Conservation (phyloP, 64 coral and sea anemone genomes). For the Stylophora pistillata region DNA sequence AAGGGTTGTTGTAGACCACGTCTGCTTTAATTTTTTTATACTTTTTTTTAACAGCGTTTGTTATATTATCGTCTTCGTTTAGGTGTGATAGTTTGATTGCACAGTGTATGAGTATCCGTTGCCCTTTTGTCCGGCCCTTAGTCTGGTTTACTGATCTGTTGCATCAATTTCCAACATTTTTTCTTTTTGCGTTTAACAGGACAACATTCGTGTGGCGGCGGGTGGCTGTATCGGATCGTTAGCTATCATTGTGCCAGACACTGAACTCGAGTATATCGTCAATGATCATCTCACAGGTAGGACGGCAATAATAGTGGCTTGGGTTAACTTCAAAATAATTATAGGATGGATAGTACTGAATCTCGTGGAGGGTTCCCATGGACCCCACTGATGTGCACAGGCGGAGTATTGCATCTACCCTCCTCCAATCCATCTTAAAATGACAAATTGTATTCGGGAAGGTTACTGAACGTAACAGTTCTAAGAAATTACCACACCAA, state of each 20-base stretch:
- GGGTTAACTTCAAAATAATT: background rate
- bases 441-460: too few species aligned
- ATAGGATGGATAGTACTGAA: background rate
- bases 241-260: conserved; percentile 69
- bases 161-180: background rate
- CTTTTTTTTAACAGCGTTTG: too few species aligned
- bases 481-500: too few species aligned
- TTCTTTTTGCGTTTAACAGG: conserved; percentile 41
- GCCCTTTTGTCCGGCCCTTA: too few species aligned
- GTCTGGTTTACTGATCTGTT: background rate
- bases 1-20: too few species aligned
- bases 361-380: background rate
- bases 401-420: too few species aligned
- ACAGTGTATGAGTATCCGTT: too few species aligned
- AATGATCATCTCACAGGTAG: conserved; percentile 78
- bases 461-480: too few species aligned
- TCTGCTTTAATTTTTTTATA: too few species aligned
- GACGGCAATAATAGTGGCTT: background rate
- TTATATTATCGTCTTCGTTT: too few species aligned
- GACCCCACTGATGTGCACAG: background rate
- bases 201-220: conserved; percentile 82
- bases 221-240: conserved; percentile 86
- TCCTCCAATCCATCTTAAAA: too few species aligned
- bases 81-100: too few species aligned
- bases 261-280: conserved; percentile 70